A percentile compares a stretch with the other conserved stretches of the same genome.
Evolutionary conservation across 2,797 vertebrate species (phyloP).

Genomic region (Neosilurus mollespiculum): DNA sequence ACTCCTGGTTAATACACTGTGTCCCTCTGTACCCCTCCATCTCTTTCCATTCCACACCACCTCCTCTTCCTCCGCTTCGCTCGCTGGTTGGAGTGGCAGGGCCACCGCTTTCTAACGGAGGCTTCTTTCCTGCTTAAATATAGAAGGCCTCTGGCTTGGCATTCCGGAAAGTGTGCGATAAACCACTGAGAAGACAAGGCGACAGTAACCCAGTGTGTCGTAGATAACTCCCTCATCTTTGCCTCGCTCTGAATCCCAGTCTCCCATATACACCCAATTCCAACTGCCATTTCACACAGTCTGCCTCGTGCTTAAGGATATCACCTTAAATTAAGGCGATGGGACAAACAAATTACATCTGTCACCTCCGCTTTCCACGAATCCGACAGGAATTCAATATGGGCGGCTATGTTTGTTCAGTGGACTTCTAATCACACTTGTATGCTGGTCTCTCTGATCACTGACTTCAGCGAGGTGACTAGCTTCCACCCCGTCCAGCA

Average conservation of each 20-base stretch:
- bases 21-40: conserved; percentile 52
- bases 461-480: conserved; percentile 47
- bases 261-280: conserved; percentile 54
- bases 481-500: conserved; percentile 28
- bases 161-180: conserved; percentile 32
- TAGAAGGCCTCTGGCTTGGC: conserved; percentile 41
- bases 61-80: conserved; percentile 26
- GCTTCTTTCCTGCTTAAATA: conserved; percentile 41
- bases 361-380: conserved; percentile 79
- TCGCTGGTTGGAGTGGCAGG: conserved; percentile 28
- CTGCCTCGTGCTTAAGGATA: conserved; percentile 65
- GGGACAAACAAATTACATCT: conserved; percentile 84
- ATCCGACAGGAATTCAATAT: conserved; percentile 78
- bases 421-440: conserved; percentile 79
- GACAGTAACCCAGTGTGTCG: conserved; percentile 45
- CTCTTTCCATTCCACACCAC: conserved; percentile 30
- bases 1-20: conserved; percentile 63
- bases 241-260: conserved; percentile 24
- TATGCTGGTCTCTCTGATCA: conserved; percentile 54
- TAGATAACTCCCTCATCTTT: conserved; percentile 39
- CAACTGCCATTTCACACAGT: conserved; percentile 52
- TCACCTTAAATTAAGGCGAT: conserved; percentile 79
- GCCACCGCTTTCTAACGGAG: conserved; percentile 10
- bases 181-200: conserved; percentile 45
- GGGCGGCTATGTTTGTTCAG: conserved; percentile 73